These are phyloP conservation scores for Drosophila pallidifrons DNA, from an alignment of 1,140 invertebrate species.

Conservation along the genomic window DNA sequence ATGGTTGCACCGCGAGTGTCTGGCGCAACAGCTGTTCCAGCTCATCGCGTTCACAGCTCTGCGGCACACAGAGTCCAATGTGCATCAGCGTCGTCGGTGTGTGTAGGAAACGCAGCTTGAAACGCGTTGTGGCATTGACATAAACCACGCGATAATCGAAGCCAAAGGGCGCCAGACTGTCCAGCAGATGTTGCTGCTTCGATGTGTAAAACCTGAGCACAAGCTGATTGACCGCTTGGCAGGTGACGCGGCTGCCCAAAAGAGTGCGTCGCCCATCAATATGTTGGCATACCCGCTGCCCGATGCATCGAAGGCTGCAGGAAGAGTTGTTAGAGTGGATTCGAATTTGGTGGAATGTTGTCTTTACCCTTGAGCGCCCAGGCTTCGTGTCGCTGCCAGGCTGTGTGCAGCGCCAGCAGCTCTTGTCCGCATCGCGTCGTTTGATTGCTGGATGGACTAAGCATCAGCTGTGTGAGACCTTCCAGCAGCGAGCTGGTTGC, in stretches of 20 bases:
- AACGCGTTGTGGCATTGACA: constrained; percentile 31
- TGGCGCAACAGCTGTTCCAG: constrained; percentile 38
- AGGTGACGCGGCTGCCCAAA: constrained; percentile 58
- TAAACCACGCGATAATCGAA: constrained; percentile 55
- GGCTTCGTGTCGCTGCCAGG: constrained; percentile 5
- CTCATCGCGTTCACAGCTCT: constrained; percentile 21
- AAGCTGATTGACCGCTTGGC: constrained; percentile 26
- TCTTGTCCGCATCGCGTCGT: constrained; percentile 38
- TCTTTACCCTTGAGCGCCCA: constrained; percentile 59
- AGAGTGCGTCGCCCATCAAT: constrained; percentile 47
- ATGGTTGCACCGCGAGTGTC: background rate
- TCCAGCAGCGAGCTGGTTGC: constrained; percentile 27
- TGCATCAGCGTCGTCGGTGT: constrained; percentile 31
- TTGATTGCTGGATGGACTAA: too few relatives aligned
- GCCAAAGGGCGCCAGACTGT: constrained; percentile 26
- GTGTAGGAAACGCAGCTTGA: constrained; percentile 14
- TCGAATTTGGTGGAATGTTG: background rate
- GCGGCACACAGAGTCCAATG: constrained; percentile 57
- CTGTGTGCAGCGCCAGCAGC: constrained; percentile 21
- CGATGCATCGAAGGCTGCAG: constrained; percentile 60
- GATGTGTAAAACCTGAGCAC: constrained; percentile 14
- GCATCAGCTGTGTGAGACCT: constrained; percentile 21
- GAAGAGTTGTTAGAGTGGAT: too few relatives aligned
- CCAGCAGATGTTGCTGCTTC: background rate
- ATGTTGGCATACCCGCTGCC: constrained; percentile 43